Base-by-base conservation (phyloP, 1,140 invertebrate species). In the Melitaea cinxia region DNA sequence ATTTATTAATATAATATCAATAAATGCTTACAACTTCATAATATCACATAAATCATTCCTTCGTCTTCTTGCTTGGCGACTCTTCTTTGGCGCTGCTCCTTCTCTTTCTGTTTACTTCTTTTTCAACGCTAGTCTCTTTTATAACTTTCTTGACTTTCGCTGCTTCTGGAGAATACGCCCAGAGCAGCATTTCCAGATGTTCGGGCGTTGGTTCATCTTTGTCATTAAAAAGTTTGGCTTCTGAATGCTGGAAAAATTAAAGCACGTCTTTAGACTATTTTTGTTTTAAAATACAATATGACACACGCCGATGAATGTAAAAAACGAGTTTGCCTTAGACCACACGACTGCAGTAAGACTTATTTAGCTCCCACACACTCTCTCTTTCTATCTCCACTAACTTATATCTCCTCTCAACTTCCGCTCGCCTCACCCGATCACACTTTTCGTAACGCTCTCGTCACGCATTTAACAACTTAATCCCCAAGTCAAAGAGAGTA, bases 91-190 rank as follows among this genome's bases (percentile, higher is more conserved):
- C 78, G 53, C 79, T 83, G 54, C 76, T 77, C 33, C 23, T 70
- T 58, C 83, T 62, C 53, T 86, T 83, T 23, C 82, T 58, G 59
- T 69, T 66, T 2, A 14, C n/a, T n/a, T 37, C 61, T 42, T 70
- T 72, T n/a, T 75, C 69, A 12, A 78, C 79, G 30, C 77, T 74
- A 19, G 77, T 78, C 59, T 85, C 87, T 35, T 75, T 68, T 55
- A 89, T 71, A 5, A 74, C 26, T 30, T 89, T 87, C 61, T 89
- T 90, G 1, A 82, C 74, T 6, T 71, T 53, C 5, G 80, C 80
- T 0, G 75, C 57, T 49, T 90, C 88, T 0, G 94, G 94, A 56
- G 93, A 94, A 74, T 94, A 94, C 0, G 93, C 93, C 94, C 94
- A 94, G 15, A 94, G 77, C 60, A 94, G 91, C 64, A 94, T 78